Evolutionary conservation across 2,888 invertebrate species (phyloP).

Genomic region (Drosophila infuscata): DNA sequence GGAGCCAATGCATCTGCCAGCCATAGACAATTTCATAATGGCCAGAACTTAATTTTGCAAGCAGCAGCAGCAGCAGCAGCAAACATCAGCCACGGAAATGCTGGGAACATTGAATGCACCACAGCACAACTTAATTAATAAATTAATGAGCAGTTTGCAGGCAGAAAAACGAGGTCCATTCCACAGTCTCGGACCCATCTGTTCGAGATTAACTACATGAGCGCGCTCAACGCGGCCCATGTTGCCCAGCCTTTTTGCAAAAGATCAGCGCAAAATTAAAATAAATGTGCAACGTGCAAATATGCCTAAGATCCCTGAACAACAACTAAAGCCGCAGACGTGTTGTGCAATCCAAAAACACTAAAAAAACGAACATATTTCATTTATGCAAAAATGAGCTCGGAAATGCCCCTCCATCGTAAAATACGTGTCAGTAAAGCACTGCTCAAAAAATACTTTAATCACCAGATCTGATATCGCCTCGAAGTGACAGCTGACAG

Average conservation of each 20-base stretch:
- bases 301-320: constrained; percentile 52
- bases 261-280: constrained; percentile 72
- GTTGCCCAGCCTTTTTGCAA: constrained; percentile 56
- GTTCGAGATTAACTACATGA: constrained; percentile 65
- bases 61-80: constrained; percentile 19
- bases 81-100: constrained; percentile 15
- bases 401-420: constrained; percentile 36
- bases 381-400: constrained; percentile 56
- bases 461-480: constrained; percentile 16
- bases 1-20: constrained; percentile 15
- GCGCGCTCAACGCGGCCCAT: constrained; percentile 17
- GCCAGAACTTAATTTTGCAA: constrained; percentile 73
- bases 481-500: neutral
- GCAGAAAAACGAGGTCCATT: constrained; percentile 41
- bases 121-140: constrained; percentile 78
- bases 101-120: constrained; percentile 46
- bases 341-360: constrained; percentile 36
- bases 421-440: constrained; percentile 52
- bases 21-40: constrained; percentile 77
- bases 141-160: constrained; percentile 78
- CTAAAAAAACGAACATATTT: constrained; percentile 30
- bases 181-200: constrained; percentile 10
- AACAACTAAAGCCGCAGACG: constrained; percentile 39
- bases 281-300: constrained; percentile 79
- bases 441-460: constrained; percentile 3